Base-by-base conservation (phyloP, 2,113 vertebrate species). In the Rana temporaria region DNA sequence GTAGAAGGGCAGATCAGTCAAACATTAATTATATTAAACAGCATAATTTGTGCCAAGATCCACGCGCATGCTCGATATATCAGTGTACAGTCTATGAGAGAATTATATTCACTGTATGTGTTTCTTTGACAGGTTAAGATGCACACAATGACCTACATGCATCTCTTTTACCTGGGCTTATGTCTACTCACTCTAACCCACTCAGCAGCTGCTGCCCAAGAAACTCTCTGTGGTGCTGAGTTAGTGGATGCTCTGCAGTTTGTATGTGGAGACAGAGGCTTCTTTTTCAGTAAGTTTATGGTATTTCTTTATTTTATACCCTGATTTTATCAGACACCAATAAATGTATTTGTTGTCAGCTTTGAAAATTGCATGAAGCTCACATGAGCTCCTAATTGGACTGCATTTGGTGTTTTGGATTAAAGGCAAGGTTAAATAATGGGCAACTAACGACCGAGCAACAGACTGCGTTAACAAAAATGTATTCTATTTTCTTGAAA, bases 261-360 rank as follows among this genome's bases (percentile, higher is more conserved):
- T 82, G 97, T 99, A 87, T 99, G 98, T 85, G 98, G 98, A 91
- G 97, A 98, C 84, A 95, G 98, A 92, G 98, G 98, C 90, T 99
- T 99, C 93, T 99, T 99, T 94, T 99, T 99, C 95, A 98, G 98
- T 99, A 98, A 98, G 98, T 99, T 91, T 42, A 91, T 14, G 91
- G 79, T 34, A 87, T 91, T 93, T 92, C 88, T 88, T 90, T 92
- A 88, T 30, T 34, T 48, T 74, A 53, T 65, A 9, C 19, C 11
- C 24, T 30, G 11, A 19, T 2, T 63, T 42, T n/a, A 20, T 74
- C 6, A 38, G 19, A 19, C 20, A 63, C 24, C 14, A 17, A 34
- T 6, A 0, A 67, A 67, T 19, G 30, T 9, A 67, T 6, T 32
- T 67, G 18, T 17, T 34, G 11, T 34, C 11, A 9, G 34, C 8